Percentiles rank a stretch among this genome's conserved stretches.
These are phyloP conservation scores for Plagiodera versicolora DNA, from an alignment of 2,888 invertebrate species.

Conservation along the genomic window DNA sequence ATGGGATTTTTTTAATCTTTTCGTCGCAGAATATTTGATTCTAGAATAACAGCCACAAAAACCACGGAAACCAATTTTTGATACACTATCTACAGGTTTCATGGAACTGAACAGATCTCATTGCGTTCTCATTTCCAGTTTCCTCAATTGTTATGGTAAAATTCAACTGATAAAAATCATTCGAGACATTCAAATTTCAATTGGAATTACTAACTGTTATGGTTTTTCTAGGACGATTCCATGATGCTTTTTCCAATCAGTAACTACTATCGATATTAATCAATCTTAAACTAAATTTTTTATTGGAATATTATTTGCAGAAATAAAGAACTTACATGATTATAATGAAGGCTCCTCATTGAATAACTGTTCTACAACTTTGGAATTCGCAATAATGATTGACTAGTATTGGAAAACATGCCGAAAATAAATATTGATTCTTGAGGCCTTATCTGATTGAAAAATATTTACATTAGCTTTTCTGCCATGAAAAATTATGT, in stretches of 20 bases:
- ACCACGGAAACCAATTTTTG: slow-evolving; percentile 19
- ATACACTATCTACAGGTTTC: slow-evolving; percentile 19
- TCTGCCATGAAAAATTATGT: slow-evolving; percentile 13
- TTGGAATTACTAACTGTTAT: too few relatives aligned
- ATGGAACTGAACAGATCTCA: not conserved
- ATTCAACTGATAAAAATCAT: not conserved
- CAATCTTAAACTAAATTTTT: too few relatives aligned
- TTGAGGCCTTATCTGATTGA: slow-evolving; percentile 14
- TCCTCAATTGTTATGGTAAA: not conserved
- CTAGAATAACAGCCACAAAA: slow-evolving; percentile 19
- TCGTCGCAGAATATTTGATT: slow-evolving; percentile 17
- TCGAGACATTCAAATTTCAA: not conserved
- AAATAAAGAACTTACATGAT: too few relatives aligned
- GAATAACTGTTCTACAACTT: not conserved
- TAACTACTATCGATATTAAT: too few relatives aligned
- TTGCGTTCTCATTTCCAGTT: not conserved
- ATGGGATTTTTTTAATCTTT: slow-evolving; percentile 13
- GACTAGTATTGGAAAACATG: not conserved
- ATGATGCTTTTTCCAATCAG: too few relatives aligned
- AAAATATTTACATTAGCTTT: slow-evolving; percentile 23
- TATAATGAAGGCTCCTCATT: too few relatives aligned
- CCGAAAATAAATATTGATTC: slow-evolving; percentile 19
- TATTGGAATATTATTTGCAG: too few relatives aligned
- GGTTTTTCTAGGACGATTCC: too few relatives aligned
- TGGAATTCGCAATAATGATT: too few relatives aligned